Percentiles rank a stretch among this genome's conserved stretches.
phyloP scores from a whole-genome alignment of 1,140 invertebrate genomes.

The Maconellicoccus hirsutus region DNA sequence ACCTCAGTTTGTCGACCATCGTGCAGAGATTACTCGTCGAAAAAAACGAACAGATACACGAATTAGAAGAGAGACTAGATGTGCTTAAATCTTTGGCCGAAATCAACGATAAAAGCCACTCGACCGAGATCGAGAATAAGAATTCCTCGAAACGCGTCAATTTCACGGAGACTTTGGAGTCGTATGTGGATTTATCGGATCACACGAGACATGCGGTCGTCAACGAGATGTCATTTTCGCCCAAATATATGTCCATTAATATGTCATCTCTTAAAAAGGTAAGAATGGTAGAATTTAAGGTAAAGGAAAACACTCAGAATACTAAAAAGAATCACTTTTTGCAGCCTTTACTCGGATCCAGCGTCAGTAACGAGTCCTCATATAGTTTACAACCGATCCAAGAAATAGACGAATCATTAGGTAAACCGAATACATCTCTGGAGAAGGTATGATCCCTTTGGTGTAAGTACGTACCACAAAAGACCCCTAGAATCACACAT shows the following conservation, averaged over 20 bases:
- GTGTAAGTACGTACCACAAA: too few relatives aligned
- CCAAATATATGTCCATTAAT: background rate
- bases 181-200: background rate
- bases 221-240: background rate
- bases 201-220: background rate
- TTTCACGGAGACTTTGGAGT: background rate
- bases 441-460: background rate
- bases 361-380: background rate
- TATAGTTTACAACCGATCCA: background rate
- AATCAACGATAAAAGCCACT: background rate
- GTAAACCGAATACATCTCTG: background rate
- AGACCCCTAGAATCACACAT: too few relatives aligned
- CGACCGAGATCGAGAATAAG: background rate
- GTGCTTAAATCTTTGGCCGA: background rate
- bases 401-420: background rate
- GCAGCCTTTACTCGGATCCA: background rate
- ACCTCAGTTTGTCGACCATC: background rate
- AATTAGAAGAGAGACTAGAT: background rate
- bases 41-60: background rate
- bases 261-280: background rate
- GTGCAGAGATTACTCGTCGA: background rate
- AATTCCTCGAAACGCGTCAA: background rate
- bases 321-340: too few relatives aligned
- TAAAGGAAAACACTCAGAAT: too few relatives aligned
- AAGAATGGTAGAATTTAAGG: background rate